Evolutionary conservation across 2,797 vertebrate genomes (phyloP), one percentile per base, ranked within the genome.

Genomic region (Acomys russatus): DNA sequence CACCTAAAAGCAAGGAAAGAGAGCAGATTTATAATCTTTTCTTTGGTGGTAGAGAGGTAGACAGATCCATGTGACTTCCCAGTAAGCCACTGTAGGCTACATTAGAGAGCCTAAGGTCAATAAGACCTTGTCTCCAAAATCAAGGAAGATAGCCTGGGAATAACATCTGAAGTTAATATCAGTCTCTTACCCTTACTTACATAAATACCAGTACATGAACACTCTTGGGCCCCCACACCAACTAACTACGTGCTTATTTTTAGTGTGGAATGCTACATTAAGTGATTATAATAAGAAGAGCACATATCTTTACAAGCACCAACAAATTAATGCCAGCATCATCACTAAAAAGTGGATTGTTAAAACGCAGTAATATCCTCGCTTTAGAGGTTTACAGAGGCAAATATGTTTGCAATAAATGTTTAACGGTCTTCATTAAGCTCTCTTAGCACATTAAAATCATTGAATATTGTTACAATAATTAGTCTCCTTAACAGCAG

Each of bases 351-450:
- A 95, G 92, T 74, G 56, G 77, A 91, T 90, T 59, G 54, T 66
- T 96, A 80, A 94, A 94, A 93, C 82, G 14, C 18, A 91, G 25
- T 70, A 56, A 80, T 97, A 51, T 68, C 54, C 20, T 92, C 71
- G 35, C 78, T 96, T 97, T 68, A 96, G 78, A 94, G n/a, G 18
- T 89, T 96, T n/a, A 23, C 30, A 78, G 84, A 94, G 38, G 83
- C 92, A 94, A 97, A 95, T 95, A 94, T 90, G n/a, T 90, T 97
- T 96, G 92, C 96, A 96, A 94, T 96, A 97, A 93, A 95, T 97
- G 78, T 96, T 95, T 97, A 97, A 96, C 22, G 0, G 49, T 91
- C 76, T 87, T 96, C 85, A 94, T 94, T 92, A 94, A 92, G 91
- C 68, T 89, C 68, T 90, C 80, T 87, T 91, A 94, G 70, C 95